These are phyloP conservation scores for Rousettus leschenaultii DNA, from an alignment of 2,113 vertebrate genomes.

Conservation along the genomic window DNA sequence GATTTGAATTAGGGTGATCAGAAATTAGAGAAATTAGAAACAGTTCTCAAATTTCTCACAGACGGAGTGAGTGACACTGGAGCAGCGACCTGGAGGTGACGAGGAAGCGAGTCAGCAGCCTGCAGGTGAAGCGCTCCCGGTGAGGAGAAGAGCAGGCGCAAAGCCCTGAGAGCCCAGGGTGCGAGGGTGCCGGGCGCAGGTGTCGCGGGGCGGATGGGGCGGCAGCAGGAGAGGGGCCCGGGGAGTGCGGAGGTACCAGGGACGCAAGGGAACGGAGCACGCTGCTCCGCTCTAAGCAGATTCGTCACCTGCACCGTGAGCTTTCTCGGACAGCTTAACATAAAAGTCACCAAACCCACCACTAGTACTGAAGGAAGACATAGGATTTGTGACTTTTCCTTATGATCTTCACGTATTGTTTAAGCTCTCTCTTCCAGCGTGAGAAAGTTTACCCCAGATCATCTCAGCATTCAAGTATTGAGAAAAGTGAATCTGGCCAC, in stretches of 20 bases:
- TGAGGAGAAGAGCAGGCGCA: neutral
- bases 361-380: neutral
- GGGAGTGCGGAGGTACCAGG: fast-evolving
- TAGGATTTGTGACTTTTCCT: neutral
- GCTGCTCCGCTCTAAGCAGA: neutral
- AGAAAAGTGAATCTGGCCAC: neutral
- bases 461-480: neutral
- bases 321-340: neutral
- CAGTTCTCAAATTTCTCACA: neutral
- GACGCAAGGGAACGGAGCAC: neutral
- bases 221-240: neutral
- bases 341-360: neutral
- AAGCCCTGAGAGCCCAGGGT: neutral
- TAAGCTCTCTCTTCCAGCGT: neutral
- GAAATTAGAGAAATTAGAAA: neutral
- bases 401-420: neutral
- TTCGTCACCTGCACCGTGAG: neutral
- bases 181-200: too few relatives aligned
- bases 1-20: neutral
- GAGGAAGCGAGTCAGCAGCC: neutral
- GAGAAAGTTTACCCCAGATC: neutral
- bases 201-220: fast-evolving
- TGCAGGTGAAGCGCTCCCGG: neutral
- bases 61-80: neutral
- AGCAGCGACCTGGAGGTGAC: neutral